These are phyloP conservation scores for Pedetes capensis DNA, from an alignment of 2,113 vertebrate genomes.

Conservation along the genomic window DNA sequence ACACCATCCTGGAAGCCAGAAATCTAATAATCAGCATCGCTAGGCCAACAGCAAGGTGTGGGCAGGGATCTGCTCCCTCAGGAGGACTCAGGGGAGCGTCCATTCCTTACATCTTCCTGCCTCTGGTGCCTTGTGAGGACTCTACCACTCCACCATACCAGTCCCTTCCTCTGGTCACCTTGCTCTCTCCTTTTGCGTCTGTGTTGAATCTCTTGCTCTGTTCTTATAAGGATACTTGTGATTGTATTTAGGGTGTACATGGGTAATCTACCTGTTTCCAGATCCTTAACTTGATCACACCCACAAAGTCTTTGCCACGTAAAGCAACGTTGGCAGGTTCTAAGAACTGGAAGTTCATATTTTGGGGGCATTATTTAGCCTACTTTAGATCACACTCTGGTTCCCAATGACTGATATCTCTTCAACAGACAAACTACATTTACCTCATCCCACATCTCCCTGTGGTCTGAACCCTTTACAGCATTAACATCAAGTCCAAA, in stretches of 20 bases:
- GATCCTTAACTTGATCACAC: neutral
- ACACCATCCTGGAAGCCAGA: neutral
- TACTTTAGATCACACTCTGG: neutral
- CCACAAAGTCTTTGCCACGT: neutral
- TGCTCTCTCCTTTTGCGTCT: neutral
- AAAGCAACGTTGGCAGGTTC: neutral
- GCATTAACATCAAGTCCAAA: neutral
- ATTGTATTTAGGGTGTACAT: neutral
- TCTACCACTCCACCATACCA: neutral
- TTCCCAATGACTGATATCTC: neutral
- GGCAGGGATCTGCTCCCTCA: neutral
- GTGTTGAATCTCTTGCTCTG: neutral
- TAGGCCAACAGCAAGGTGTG: neutral
- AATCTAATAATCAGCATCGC: neutral
- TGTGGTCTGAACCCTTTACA: neutral
- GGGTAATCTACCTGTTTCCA: neutral
- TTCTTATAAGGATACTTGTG: neutral
- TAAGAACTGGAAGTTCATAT: neutral
- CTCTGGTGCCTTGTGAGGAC: neutral
- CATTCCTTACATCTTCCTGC: neutral
- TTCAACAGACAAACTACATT: neutral
- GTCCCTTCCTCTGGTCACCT: neutral
- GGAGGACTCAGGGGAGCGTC: neutral
- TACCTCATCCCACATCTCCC: neutral
- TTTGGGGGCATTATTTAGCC: neutral